These are phyloP conservation scores for Ophion costatus DNA, from an alignment of 2,888 invertebrate species.

Conservation along the genomic window DNA sequence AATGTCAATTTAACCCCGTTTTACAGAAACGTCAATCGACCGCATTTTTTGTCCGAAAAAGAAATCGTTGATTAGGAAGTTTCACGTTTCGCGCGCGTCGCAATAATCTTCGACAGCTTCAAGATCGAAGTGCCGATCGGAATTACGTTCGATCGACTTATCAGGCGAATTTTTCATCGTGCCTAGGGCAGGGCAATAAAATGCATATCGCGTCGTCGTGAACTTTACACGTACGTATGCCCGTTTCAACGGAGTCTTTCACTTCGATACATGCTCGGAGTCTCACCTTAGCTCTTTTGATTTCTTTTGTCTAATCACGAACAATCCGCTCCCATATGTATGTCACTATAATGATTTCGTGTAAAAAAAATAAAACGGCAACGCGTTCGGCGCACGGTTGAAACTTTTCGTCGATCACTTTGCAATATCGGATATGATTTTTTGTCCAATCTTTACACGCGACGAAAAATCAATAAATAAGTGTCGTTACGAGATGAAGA, in stretches of 20 bases:
- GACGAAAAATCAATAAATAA: neutral
- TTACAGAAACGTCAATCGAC: too few species aligned
- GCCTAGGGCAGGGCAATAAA: neutral
- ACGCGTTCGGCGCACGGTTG: constrained; percentile 4
- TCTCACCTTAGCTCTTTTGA: constrained; percentile 31
- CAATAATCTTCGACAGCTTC: neutral
- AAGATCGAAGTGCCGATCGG: neutral
- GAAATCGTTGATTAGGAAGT: too few species aligned
- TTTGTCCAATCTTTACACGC: neutral
- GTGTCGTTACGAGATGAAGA: neutral
- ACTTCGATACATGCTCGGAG: neutral
- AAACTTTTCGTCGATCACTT: neutral
- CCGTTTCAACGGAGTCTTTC: neutral
- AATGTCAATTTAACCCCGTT: too few species aligned
- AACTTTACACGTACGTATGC: neutral
- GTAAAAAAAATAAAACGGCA: neutral
- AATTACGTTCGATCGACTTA: neutral
- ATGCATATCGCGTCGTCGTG: neutral
- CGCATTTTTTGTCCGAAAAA: too few species aligned
- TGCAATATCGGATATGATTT: neutral
- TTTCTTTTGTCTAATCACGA: constrained; percentile 17
- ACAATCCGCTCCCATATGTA: constrained; percentile 39
- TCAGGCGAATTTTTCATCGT: neutral
- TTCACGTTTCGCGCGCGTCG: too few species aligned
- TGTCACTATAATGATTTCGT: neutral